Conservation (phyloP, 2,113 vertebrate genomes). For the Haemorhous mexicanus region DNA sequence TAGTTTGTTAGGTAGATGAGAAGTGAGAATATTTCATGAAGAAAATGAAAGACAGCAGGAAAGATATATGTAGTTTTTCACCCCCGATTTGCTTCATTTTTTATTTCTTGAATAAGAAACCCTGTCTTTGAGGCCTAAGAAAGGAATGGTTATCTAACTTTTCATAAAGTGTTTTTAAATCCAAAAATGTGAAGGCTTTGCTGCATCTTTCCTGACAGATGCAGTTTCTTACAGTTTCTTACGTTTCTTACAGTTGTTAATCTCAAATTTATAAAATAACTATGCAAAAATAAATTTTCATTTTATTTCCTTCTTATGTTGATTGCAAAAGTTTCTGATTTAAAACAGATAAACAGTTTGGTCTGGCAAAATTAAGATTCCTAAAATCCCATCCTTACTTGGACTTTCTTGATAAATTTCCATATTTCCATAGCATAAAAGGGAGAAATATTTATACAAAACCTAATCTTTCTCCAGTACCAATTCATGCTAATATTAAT, state of each 20-base stretch:
- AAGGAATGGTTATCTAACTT: not conserved
- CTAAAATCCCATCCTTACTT: not conserved
- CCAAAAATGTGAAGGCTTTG: not conserved
- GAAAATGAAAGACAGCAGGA: not conserved
- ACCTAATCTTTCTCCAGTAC: not conserved
- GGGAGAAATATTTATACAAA: not conserved
- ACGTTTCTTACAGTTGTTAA: not conserved
- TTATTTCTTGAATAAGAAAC: not conserved
- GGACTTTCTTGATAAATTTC: not conserved
- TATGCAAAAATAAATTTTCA: not conserved
- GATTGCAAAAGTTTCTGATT: not conserved
- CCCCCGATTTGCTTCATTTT: not conserved
- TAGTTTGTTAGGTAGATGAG: not conserved
- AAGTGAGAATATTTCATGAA: not conserved
- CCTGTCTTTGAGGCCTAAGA: not conserved
- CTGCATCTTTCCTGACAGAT: not conserved
- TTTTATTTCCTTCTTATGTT: not conserved
- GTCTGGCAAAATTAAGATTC: not conserved
- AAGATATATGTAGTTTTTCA: not conserved
- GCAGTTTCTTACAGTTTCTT: no score
- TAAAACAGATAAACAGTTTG: not conserved
- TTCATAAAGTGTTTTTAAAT: not conserved
- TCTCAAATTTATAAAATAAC: not conserved
- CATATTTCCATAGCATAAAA: not conserved
- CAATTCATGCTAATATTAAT: not conserved